Evolutionary conservation across 2,113 vertebrate species (phyloP).

Genomic region (Syngnathus scovelli): DNA sequence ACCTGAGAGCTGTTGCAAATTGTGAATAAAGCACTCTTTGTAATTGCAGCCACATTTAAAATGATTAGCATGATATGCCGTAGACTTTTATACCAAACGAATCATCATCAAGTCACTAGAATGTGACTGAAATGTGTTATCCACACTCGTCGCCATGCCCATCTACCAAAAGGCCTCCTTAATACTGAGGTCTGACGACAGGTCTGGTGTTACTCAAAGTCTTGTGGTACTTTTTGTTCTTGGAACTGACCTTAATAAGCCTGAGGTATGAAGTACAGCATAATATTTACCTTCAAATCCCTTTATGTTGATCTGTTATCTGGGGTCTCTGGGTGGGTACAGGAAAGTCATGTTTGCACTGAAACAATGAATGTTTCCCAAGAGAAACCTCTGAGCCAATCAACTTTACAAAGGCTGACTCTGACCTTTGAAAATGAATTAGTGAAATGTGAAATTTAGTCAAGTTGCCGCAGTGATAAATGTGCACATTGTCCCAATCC

Average conservation of each 20-base stretch:
- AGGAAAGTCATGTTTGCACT: constrained; percentile 35
- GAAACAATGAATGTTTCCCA: constrained; percentile 44
- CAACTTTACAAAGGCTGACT: constrained; percentile 11
- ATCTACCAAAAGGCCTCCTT: too few species aligned
- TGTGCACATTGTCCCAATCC: not conserved
- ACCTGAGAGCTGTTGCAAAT: too few species aligned
- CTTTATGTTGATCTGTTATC: constrained; percentile 32
- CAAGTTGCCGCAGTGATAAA: not conserved
- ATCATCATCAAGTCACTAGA: not conserved
- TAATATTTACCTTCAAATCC: not conserved
- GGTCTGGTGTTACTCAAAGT: not conserved
- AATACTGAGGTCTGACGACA: too few species aligned
- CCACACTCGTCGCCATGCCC: too few species aligned
- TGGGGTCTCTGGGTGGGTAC: constrained; percentile 30
- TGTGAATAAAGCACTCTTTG: too few species aligned
- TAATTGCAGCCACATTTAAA: too few species aligned
- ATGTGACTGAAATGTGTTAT: not conserved
- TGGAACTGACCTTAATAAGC: constrained; percentile 25
- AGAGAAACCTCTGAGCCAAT: constrained; percentile 3
- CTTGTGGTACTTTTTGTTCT: constrained; percentile 5
- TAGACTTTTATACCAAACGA: too few species aligned
- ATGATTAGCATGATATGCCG: too few species aligned
- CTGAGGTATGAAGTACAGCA: constrained; percentile 9
- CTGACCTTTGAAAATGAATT: constrained; percentile 24
- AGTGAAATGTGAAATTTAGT: not conserved